Evolutionary conservation across 2,797 vertebrate genomes (phyloP).

Genomic region (Myotis daubentonii): DNA sequence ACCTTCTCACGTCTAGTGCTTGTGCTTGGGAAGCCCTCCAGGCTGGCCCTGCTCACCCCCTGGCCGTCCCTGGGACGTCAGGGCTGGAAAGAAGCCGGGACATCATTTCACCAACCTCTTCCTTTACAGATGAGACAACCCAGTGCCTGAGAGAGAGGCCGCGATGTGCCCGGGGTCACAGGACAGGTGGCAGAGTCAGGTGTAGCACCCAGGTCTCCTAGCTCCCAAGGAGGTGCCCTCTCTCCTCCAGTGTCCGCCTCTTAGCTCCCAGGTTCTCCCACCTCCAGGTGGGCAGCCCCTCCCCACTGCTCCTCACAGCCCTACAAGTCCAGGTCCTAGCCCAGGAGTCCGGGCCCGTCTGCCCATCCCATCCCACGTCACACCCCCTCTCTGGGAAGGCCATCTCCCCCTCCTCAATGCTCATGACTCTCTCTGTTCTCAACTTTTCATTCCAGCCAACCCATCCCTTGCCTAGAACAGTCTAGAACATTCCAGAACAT

Average conservation of each 20-base stretch:
- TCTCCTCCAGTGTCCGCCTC: neutral
- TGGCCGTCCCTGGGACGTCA: neutral
- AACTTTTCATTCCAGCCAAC: neutral
- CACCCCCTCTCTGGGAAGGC: neutral
- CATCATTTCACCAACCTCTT: neutral
- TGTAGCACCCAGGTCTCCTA: neutral
- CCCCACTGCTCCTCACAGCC: neutral
- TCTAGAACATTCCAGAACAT: constrained; percentile 17
- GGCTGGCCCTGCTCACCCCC: neutral
- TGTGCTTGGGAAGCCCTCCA: neutral
- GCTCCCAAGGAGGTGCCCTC: neutral
- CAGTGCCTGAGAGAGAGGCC: neutral
- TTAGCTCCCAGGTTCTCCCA: neutral
- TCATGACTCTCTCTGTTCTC: neutral
- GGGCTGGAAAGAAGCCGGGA: neutral
- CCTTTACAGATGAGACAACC: constrained; percentile 50
- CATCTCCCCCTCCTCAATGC: neutral
- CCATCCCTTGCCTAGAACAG: neutral
- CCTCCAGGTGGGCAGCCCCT: neutral
- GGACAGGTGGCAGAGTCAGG: neutral
- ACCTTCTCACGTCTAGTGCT: neutral
- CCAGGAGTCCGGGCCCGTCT: neutral
- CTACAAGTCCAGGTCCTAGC: no score
- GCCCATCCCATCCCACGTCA: neutral
- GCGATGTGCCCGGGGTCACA: neutral